Conservation (phyloP, 2,113 vertebrate genomes). For the Agelaius tricolor region DNA sequence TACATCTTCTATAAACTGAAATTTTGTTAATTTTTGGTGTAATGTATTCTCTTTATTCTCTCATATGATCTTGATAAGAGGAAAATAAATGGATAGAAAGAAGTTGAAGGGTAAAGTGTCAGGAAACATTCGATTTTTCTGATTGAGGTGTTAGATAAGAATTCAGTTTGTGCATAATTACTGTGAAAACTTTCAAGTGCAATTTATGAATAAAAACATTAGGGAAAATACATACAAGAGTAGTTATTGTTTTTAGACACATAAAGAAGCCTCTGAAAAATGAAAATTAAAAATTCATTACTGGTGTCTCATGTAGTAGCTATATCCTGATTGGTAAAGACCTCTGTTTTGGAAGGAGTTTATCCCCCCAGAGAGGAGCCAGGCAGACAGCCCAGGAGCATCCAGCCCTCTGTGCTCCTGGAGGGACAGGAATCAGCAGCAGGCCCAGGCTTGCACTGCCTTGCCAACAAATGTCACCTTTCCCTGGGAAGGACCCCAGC, state of each 20-base stretch:
- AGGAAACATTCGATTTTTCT: neutral
- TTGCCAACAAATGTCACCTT: neutral
- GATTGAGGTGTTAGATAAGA: neutral
- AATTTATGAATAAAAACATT: neutral
- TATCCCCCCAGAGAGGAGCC: neutral
- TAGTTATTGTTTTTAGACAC: neutral
- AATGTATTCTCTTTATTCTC: neutral
- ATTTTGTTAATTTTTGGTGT: neutral
- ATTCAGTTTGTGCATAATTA: neutral
- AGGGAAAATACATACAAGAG: neutral
- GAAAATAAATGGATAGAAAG: neutral
- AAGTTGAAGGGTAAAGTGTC: neutral
- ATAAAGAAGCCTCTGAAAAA: neutral
- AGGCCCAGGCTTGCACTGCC: neutral
- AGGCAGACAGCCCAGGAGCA: neutral
- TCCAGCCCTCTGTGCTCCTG: neutral
- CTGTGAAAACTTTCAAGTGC: neutral
- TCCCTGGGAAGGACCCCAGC: neutral
- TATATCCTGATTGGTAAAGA: neutral
- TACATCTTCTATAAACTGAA: neutral
- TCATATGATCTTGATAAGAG: neutral
- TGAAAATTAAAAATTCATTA: neutral
- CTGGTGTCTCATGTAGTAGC: fast-evolving
- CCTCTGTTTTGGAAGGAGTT: neutral
- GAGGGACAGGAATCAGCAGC: neutral